Conservation (phyloP, 2,113 vertebrate species). For the Colaptes auratus region DNA sequence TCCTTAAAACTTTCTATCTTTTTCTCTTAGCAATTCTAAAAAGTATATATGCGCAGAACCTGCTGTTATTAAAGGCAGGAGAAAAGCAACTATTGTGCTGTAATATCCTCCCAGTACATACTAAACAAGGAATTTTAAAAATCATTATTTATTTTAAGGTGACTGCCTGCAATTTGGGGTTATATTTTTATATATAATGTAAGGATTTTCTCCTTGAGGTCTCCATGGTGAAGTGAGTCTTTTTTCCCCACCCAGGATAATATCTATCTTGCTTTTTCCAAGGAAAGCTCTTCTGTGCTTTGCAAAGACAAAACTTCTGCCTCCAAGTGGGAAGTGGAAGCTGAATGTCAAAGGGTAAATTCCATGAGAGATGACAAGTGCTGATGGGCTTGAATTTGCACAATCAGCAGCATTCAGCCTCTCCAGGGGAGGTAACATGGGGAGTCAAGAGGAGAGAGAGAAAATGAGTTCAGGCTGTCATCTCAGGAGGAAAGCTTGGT, state of each 20-base stretch:
- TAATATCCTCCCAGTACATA: not conserved
- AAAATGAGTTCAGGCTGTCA: not conserved
- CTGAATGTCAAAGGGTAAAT: conserved; percentile 54
- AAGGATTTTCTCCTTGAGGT: not conserved
- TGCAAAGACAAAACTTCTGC: conserved; percentile 41
- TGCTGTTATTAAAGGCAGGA: not conserved
- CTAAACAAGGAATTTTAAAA: not conserved
- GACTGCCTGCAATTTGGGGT: not conserved
- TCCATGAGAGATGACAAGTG: conserved; percentile 50
- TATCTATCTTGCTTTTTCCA: not conserved
- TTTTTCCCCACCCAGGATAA: not conserved
- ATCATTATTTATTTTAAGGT: not conserved
- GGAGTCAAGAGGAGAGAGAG: not conserved
- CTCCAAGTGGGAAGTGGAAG: conserved; percentile 8
- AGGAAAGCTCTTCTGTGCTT: conserved; percentile 8
- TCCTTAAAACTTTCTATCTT: not conserved
- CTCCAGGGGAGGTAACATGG: conserved; percentile 14
- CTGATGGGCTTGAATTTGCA: conserved; percentile 51
- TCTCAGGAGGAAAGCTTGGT: conserved; percentile 36
- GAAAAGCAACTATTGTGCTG: not conserved
- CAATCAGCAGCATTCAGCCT: conserved; percentile 27
- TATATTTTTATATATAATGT: not conserved
- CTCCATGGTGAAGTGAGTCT: not conserved
- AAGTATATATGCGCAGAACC: not conserved
- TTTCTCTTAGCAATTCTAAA: not conserved